phyloP scores from a whole-genome alignment of 2,888 invertebrate genomes.

The Athetis lepigone region DNA sequence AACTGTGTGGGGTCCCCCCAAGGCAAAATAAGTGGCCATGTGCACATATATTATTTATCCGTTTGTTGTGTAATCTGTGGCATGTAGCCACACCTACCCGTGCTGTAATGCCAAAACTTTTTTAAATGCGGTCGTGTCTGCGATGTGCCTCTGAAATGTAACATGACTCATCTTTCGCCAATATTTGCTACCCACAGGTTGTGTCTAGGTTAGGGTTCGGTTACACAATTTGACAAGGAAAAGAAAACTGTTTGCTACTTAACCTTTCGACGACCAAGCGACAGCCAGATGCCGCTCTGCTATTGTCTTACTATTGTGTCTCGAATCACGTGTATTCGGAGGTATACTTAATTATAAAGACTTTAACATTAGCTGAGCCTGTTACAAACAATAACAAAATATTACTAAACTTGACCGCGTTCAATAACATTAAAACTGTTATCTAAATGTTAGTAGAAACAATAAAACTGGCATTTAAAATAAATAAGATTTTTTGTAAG shows the following conservation, averaged over 20 bases:
- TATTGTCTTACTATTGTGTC: no score
- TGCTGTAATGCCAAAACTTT: slow-evolving; percentile 20
- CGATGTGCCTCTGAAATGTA: neutral
- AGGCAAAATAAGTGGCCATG: slow-evolving; percentile 16
- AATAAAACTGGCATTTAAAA: slow-evolving; percentile 32
- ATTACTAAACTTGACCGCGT: slow-evolving; percentile 35
- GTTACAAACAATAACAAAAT: slow-evolving; percentile 2
- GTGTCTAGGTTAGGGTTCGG: neutral
- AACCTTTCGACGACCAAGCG: no score
- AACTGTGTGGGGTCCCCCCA: slow-evolving; percentile 19
- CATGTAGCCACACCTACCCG: slow-evolving; percentile 20
- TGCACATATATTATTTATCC: slow-evolving; percentile 20
- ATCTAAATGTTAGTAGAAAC: slow-evolving; percentile 15
- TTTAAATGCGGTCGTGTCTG: slow-evolving; percentile 16
- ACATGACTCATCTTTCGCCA: slow-evolving; percentile 16
- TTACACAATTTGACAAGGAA: neutral
- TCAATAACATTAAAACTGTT: slow-evolving; percentile 23
- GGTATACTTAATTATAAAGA: no score
- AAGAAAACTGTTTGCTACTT: no score
- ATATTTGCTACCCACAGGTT: neutral
- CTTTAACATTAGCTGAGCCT: no score
- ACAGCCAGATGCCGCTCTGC: no score
- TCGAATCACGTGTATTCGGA: no score
- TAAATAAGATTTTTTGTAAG: no score
- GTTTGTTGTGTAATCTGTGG: slow-evolving; percentile 37